phyloP scores from a whole-genome alignment of 2,888 invertebrate genomes.

The Cheiracanthium punctorium region DNA sequence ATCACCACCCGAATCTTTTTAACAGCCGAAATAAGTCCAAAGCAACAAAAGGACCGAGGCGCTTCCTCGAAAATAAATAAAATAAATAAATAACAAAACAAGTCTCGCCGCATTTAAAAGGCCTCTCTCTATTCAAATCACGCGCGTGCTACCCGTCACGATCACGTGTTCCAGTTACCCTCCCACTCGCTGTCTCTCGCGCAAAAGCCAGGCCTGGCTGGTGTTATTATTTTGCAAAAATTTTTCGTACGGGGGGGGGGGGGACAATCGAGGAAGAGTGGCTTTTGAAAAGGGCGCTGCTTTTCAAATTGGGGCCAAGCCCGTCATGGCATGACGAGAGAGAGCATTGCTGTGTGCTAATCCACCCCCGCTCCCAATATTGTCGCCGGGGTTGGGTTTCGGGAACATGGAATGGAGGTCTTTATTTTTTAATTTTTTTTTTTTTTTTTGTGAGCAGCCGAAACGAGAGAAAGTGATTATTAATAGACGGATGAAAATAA shows the following conservation, averaged over 20 bases:
- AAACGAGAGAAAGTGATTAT: conserved; percentile 8
- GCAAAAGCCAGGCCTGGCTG: background rate
- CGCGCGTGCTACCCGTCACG: conserved; percentile 38
- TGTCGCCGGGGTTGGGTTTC: conserved; percentile 8
- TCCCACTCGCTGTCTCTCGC: background rate
- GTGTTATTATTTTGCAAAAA: background rate
- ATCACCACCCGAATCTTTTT: too few species aligned
- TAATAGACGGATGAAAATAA: conserved; percentile 4
- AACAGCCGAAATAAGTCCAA: too few species aligned
- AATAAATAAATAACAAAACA: too few species aligned
- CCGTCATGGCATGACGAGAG: conserved; percentile 34
- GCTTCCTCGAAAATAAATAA: too few species aligned
- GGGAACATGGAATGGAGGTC: background rate
- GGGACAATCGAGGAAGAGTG: background rate
- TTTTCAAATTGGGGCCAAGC: conserved; percentile 42
- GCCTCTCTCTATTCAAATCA: conserved; percentile 31
- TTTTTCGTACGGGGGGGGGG: background rate
- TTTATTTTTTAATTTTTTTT: conserved; percentile 9
- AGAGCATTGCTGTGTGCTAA: conserved; percentile 26
- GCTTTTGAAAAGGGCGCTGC: background rate
- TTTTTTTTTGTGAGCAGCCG: too few species aligned
- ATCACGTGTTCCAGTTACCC: conserved; percentile 37
- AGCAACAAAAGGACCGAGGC: too few species aligned
- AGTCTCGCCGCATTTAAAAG: background rate
- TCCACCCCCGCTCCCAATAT: conserved; percentile 26